Evolutionary conservation across 2,888 invertebrate genomes (phyloP), one percentile per base, ranked within the genome.

Genomic region (Tiphia femorata): DNA sequence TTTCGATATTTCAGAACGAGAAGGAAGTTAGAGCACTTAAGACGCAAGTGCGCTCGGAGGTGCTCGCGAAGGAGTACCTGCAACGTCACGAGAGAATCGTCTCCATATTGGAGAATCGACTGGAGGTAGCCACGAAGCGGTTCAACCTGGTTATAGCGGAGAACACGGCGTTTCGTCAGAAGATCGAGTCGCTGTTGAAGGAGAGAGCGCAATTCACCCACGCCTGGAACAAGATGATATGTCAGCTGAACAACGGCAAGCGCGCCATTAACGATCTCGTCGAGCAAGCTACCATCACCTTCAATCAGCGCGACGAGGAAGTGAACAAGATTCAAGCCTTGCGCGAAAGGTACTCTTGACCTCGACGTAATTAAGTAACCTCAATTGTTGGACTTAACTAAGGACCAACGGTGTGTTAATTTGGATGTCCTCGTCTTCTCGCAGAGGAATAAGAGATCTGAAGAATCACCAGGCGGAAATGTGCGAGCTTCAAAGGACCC

Each of bases 241-340:
- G 88, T 41, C 90, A 93, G 50, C 86, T 95, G 44, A 90, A 90
- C 77, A 87, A 89, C 30, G 92, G 95, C 1, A 94, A 96, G 76
- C 90, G 91, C 58, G 89, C 92, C 73, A 94, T 95, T 79, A 88
- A 93, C 68, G 95, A 95, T 75, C 84, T 95, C 53, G 92, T 97
- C 58, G 96, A 96, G 72, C 92, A 93, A 71, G 93, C 96, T 0
- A 96, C 94, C 17, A 86, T 91, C 33, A 93, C 96, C 1, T 97
- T 95, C 77, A 95, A 96, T 84, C 94, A 95, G 82, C 87, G 96
- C 58, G 95, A 92, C 79, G 92, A 92, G 78, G 88, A 92, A 84
- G 90, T 92, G 76, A 87, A 90, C 52, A 96, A 95, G 83, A 87
- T 96, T 35, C 89, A 92, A 60, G 90, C 91, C 0, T 85, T 96